Evolutionary conservation across 2,113 vertebrate genomes (phyloP).

Genomic region (Anser brachyrhynchus): DNA sequence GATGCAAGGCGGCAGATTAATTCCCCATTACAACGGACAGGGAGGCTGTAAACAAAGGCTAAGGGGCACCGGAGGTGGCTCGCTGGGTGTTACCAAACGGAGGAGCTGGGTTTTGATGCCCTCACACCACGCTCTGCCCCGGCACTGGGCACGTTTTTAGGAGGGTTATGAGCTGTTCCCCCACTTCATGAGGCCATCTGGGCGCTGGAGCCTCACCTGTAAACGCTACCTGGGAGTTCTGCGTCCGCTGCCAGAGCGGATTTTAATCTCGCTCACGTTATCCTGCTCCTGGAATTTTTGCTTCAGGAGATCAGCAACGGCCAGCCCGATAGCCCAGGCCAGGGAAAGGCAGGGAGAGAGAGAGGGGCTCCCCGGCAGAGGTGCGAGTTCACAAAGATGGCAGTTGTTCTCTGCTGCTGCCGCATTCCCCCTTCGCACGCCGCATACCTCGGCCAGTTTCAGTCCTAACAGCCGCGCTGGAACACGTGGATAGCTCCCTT

Average conservation of each 20-base stretch:
- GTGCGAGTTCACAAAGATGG: slow-evolving; percentile 12
- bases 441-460: slow-evolving; percentile 29
- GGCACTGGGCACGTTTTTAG: background rate
- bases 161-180: background rate
- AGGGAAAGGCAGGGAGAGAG: background rate
- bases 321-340: background rate
- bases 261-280: slow-evolving; percentile 40
- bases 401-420: background rate
- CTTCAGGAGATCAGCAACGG: background rate
- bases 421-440: background rate
- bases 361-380: background rate
- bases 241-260: background rate
- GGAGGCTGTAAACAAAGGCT: slow-evolving; percentile 2
- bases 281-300: slow-evolving; percentile 12
- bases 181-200: background rate
- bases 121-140: background rate
- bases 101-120: background rate
- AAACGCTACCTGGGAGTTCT: background rate
- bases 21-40: background rate
- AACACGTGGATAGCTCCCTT: slow-evolving; percentile 15
- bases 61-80: background rate
- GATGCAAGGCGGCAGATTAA: background rate
- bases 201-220: background rate
- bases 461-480: background rate
- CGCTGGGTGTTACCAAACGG: background rate